Percentiles rank a stretch among this genome's conserved stretches.
phyloP scores from a whole-genome alignment of 2,888 invertebrate species.

The Agrochola lota region DNA sequence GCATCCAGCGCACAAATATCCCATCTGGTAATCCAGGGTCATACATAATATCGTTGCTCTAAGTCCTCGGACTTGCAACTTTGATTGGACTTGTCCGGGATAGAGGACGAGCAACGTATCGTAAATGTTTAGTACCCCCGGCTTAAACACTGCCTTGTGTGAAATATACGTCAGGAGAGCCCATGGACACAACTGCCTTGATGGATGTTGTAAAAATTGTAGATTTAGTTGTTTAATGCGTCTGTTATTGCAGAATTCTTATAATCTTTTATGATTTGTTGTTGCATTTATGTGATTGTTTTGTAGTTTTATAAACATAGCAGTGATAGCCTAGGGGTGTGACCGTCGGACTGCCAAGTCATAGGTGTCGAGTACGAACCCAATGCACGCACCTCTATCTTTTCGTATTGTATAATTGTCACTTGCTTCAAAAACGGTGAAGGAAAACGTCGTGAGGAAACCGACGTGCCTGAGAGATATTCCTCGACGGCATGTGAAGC shows the following conservation, averaged over 20 bases:
- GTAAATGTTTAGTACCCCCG: conserved; percentile 74
- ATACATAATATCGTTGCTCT: conserved; percentile 69
- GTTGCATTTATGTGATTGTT: neutral
- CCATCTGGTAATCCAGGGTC: conserved; percentile 52
- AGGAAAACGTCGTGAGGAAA: too few species aligned
- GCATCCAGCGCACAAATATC: conserved; percentile 49
- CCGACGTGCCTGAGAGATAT: too few species aligned
- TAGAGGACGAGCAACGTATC: conserved; percentile 65
- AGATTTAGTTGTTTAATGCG: neutral
- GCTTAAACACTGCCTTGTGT: conserved; percentile 66
- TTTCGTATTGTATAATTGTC: too few species aligned
- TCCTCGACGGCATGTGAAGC: too few species aligned
- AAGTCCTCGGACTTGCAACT: conserved; percentile 78
- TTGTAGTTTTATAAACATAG: too few species aligned
- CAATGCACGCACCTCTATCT: too few species aligned
- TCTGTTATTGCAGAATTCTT: neutral
- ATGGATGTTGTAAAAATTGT: conserved; percentile 13
- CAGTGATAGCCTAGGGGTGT: too few species aligned
- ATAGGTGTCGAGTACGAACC: too few species aligned
- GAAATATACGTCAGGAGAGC: conserved; percentile 45
- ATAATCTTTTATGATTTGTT: neutral
- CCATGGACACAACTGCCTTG: conserved; percentile 42
- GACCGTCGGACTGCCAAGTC: too few species aligned
- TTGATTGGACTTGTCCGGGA: conserved; percentile 76
- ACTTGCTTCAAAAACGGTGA: too few species aligned